Base-by-base conservation (phyloP, 2,113 vertebrate species). In the Eudyptes chrysolophus region DNA sequence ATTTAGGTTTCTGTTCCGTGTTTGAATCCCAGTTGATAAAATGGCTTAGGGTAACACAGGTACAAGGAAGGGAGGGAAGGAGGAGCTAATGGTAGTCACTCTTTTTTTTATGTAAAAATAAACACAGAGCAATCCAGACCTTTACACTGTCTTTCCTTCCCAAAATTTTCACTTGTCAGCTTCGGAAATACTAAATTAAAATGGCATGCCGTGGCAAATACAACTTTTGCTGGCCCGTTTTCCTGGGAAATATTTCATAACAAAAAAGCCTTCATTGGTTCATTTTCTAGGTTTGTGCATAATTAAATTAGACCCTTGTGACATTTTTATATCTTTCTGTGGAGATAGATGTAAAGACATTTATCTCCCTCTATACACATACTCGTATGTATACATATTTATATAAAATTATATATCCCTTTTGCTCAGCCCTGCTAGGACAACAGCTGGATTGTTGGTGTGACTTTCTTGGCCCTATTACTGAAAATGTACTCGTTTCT, bases 361-460 rank as follows among this genome's bases (percentile, higher is more conserved):
- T 66, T 51, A 26, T 79, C 24, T 61, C 6, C 4, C 7, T 21
- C 26, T n/a, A 12, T 15, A 22, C 9, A 7, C 9, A 9, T 30
- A 25, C 13, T n/a, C 2, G 0, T 46, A 17, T 3, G 13, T 24
- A 32, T 44, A 27, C 9, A 16, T 24, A 3, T 3, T 5, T 27
- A 24, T 25, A 27, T 25, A 30, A 16, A 22, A 46, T 5, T 40
- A 40, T 40, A 40, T 16, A 55, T 40, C 18, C 16, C 13, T 48
- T 71, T 77, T 5, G 7, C 46, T 92, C 25, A 55, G 3, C 61
- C 19, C 0, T 3, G 34, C 40, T 19, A 80, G 20, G 65, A 44
- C 66, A 38, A 18, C 46, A 74, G 60, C 83, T 82, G 86, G 83
- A 51, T 52, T 64, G n/a, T 32, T 68, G 68, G 22, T 21, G 1